These are phyloP conservation scores for Coleophora flavipennella DNA, from an alignment of 2,888 invertebrate genomes.

Conservation along the genomic window DNA sequence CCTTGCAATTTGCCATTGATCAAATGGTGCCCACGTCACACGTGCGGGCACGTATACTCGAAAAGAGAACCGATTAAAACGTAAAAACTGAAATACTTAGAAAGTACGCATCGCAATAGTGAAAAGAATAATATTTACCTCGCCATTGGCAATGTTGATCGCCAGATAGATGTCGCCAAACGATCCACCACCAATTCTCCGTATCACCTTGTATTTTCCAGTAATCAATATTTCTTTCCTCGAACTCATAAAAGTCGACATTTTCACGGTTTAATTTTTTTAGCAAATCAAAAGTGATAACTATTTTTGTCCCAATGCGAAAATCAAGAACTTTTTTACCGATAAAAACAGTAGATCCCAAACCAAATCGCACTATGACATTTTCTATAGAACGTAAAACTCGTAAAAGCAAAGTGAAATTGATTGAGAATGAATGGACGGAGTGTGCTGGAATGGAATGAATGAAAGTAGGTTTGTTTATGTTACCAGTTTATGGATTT, in stretches of 20 bases:
- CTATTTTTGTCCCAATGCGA: not conserved
- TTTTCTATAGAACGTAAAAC: slow-evolving; percentile 4
- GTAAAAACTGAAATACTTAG: too few relatives aligned
- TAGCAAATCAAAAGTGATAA: not conserved
- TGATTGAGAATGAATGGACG: too few relatives aligned
- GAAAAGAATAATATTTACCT: slow-evolving; percentile 69
- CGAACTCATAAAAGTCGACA: slow-evolving; percentile 19
- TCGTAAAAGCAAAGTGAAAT: too few relatives aligned
- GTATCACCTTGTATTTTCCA: slow-evolving; percentile 94
- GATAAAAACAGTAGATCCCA: slow-evolving; percentile 1
- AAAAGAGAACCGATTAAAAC: too few relatives aligned
- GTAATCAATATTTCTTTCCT: slow-evolving; percentile 79
- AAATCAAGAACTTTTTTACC: slow-evolving; percentile 14
- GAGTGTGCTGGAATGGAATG: too few relatives aligned
- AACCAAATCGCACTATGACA: too few relatives aligned
- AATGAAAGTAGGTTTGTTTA: too few relatives aligned
- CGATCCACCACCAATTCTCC: slow-evolving; percentile 98
- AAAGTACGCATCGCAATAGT: slow-evolving; percentile 6
- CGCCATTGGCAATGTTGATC: slow-evolving; percentile 93
- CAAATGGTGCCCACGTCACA: too few relatives aligned
- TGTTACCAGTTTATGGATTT: too few relatives aligned
- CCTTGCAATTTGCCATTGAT: too few relatives aligned
- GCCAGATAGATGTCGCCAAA: slow-evolving; percentile 99
- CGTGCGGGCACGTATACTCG: too few relatives aligned
- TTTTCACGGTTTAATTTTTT: slow-evolving; percentile 9